phyloP scores from a whole-genome alignment of 2,888 invertebrate species.

The Mimumesa dahlbomi region DNA sequence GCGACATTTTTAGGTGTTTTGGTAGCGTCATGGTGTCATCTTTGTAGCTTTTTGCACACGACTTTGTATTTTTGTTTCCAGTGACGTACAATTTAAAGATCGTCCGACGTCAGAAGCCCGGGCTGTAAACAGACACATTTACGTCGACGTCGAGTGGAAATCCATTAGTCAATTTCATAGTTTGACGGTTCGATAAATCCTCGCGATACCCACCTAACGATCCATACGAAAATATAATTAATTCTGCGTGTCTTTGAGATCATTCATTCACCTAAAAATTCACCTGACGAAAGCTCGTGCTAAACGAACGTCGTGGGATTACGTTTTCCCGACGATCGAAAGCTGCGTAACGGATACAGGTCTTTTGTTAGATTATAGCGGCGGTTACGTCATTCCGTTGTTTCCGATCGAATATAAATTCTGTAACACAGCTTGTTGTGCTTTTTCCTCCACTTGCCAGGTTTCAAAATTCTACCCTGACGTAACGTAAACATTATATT shows the following conservation, averaged over 20 bases:
- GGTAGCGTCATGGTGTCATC: conserved; percentile 17
- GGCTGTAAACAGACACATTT: conserved; percentile 47
- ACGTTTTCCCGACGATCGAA: no score
- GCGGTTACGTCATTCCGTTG: background rate
- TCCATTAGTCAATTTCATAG: conserved; percentile 30
- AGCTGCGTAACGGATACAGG: no score
- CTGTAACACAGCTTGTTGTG: background rate
- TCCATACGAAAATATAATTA: no score
- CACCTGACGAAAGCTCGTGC: no score
- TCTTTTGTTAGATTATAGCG: background rate
- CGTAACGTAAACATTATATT: conserved; percentile 26
- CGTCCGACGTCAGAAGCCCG: conserved; percentile 40
- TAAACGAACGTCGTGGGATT: no score
- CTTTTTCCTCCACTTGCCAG: conserved; percentile 18
- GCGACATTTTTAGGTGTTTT: conserved; percentile 4
- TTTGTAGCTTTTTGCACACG: conserved; percentile 14
- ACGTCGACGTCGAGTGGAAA: conserved; percentile 14
- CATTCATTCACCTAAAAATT: no score
- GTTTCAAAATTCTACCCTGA: conserved; percentile 15
- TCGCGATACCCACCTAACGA: no score
- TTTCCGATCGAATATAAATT: conserved; percentile 1
- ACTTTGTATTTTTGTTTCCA: conserved; percentile 36
- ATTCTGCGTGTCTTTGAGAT: no score
- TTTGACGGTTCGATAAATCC: conserved; percentile 30
- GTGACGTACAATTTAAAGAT: conserved; percentile 51